phyloP scores from a whole-genome alignment of 2,888 invertebrate genomes.

The Leucozona laternaria region DNA sequence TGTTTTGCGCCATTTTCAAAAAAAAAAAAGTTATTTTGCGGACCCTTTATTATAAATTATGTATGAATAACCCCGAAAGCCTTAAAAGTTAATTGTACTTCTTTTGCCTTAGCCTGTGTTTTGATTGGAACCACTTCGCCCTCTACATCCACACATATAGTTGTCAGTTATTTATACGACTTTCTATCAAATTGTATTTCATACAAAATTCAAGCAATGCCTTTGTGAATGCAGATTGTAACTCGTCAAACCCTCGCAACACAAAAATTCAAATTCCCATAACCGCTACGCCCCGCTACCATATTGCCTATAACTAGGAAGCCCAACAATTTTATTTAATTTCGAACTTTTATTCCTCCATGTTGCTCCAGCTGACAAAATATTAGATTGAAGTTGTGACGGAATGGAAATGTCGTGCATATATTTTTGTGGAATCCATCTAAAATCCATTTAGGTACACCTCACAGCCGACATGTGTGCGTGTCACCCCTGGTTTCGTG shows the following conservation, averaged over 20 bases:
- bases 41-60: no score
- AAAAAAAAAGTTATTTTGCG: no score
- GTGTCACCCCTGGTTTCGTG: background rate
- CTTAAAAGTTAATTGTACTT: no score
- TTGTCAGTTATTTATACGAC: background rate
- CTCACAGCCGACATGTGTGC: background rate
- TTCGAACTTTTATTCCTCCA: constrained; percentile 31
- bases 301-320: background rate
- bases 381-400: constrained; percentile 56
- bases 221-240: background rate
- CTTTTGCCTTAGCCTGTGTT: no score
- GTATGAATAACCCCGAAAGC: no score
- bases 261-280: constrained; percentile 25
- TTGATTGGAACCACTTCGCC: background rate
- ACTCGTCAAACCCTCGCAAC: background rate
- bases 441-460: background rate
- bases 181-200: background rate
- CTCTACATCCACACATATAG: background rate
- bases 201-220: background rate
- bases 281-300: background rate
- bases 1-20: no score
- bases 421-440: constrained; percentile 38
- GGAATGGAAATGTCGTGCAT: constrained; percentile 48
- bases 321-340: constrained; percentile 42
- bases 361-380: constrained; percentile 60